Evolutionary conservation across 2,113 vertebrate species (phyloP), one percentile per base, ranked within the genome.

Genomic region (Cnemophilus loriae): DNA sequence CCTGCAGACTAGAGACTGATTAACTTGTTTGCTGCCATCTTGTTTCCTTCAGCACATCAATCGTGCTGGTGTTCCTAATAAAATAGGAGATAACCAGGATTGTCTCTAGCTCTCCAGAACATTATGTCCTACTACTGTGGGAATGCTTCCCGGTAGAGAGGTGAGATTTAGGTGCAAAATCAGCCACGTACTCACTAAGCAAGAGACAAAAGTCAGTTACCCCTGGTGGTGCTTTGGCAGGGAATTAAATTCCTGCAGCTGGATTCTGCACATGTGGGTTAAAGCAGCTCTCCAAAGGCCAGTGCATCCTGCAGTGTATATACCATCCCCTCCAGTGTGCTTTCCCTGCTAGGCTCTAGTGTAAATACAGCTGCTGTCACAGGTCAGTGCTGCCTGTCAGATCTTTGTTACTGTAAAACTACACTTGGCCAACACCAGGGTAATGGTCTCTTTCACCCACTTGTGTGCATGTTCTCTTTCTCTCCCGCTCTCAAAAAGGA

Each of bases 361-460:
- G 94, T 92, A 92, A 95, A 96, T 96, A 91, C 88, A 97, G 97
- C 93, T 96, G 92, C 95, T 95, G 59, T 49, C 91, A 60, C 57
- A 89, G 84, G 47, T 64, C 46, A 69, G 9, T 52, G 47, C 69
- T 79, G 80, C 55, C 42, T 74, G 83, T 42, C 83, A 82, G 82
- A 93, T 78, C 88, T 80, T 47, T 73, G 74, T 61, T 95, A 95
- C 92, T 96, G 89, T 96, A 96, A 92, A 95, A 73, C 80, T 92
- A 74, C 73, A 83, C 84, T 96, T 88, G 88, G 67, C 71, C 70
- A 61, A 59, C 59, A 6, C 3, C 21, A 73, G 59, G 79, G 84
- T 52, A 56, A 75, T 68, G 49, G 57, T 65, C 60, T 89, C 44
- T 93, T 80, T 77, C 78, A 76, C 3, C 4, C 0, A 0, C 61